phyloP scores from a whole-genome alignment of 2,888 invertebrate genomes.

The Eupithecia tripunctaria region DNA sequence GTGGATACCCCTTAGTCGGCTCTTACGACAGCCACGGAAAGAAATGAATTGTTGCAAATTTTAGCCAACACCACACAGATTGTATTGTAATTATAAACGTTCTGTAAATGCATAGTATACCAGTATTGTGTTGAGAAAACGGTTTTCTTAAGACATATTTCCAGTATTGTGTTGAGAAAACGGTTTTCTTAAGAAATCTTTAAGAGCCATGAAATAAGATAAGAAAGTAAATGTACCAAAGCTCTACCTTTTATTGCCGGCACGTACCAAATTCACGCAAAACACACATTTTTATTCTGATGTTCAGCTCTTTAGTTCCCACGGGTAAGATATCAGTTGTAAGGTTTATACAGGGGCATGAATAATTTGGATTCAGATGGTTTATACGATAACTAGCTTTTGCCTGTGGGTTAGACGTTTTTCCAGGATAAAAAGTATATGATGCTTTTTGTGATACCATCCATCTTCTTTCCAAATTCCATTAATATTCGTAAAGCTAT shows the following conservation, averaged over 20 bases:
- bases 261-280: background rate
- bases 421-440: background rate
- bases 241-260: background rate
- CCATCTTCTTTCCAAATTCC: background rate
- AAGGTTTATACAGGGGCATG: background rate
- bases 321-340: background rate
- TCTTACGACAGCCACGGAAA: too few relatives aligned
- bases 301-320: background rate
- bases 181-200: background rate
- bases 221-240: background rate
- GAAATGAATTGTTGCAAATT: too few relatives aligned
- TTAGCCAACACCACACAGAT: too few relatives aligned
- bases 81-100: background rate
- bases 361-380: background rate
- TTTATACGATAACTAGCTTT: background rate
- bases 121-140: background rate
- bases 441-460: too few relatives aligned
- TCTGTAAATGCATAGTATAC: background rate
- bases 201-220: background rate
- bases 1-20: too few relatives aligned
- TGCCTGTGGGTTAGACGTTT: background rate
- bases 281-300: conserved; percentile 3
- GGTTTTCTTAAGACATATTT: background rate
- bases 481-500: too few relatives aligned
- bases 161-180: too few relatives aligned